phyloP scores from a whole-genome alignment of 2,113 vertebrate genomes.

The Gallinago undulata region DNA sequence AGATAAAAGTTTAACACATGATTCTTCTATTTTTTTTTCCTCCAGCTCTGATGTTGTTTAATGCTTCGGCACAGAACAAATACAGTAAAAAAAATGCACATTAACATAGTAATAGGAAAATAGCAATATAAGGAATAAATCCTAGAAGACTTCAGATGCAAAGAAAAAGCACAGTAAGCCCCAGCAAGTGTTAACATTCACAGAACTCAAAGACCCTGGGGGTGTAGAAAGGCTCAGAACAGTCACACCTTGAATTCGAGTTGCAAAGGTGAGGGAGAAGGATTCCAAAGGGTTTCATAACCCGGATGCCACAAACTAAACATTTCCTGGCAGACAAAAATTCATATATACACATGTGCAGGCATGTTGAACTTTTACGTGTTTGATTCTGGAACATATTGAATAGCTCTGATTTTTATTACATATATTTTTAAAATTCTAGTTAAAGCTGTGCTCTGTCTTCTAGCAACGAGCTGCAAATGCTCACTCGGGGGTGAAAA shows the following conservation, averaged over 20 bases:
- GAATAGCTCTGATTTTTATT: not conserved
- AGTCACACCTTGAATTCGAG: not conserved
- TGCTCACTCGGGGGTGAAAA: not conserved
- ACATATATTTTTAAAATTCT: not conserved
- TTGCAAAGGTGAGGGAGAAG: not conserved
- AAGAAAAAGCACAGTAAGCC: not conserved
- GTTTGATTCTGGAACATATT: not conserved
- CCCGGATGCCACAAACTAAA: not conserved
- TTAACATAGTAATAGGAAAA: not conserved
- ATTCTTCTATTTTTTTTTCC: not conserved
- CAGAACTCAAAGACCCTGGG: not conserved
- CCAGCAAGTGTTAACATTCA: not conserved
- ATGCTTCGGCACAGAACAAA: not conserved
- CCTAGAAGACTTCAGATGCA: not conserved
- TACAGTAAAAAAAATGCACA: not conserved
- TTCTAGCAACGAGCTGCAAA: not conserved
- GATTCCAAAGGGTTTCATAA: not conserved
- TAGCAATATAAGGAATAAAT: not conserved
- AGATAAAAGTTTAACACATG: not conserved
- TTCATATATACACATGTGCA: not conserved
- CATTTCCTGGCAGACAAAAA: not conserved
- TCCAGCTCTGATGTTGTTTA: not conserved
- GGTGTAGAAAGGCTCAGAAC: not conserved
- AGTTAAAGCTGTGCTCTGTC: not conserved
- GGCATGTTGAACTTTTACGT: fast-evolving